These are phyloP conservation scores for Tholera decimalis DNA, from an alignment of 2,888 invertebrate species.

Conservation along the genomic window DNA sequence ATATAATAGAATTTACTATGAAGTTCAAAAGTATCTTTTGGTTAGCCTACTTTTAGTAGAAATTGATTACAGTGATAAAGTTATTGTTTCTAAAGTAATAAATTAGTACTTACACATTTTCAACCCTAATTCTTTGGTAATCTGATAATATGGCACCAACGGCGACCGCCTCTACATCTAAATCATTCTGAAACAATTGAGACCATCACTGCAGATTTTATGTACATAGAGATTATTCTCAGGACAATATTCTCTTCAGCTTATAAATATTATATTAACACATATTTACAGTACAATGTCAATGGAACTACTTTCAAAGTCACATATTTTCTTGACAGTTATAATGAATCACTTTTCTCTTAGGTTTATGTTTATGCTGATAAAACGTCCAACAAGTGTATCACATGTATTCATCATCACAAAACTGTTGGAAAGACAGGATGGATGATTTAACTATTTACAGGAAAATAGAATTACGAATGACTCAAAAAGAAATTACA, in stretches of 20 bases:
- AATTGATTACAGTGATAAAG: background rate
- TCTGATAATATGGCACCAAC: constrained; percentile 99
- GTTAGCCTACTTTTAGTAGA: too few relatives aligned
- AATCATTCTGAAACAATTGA: constrained; percentile 91
- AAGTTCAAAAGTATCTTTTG: too few relatives aligned
- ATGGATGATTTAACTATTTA: background rate
- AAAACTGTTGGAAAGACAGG: constrained; percentile 12
- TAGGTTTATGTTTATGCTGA: constrained; percentile 6
- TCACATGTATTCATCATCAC: background rate
- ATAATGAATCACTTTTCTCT: constrained; percentile 22
- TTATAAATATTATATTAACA: constrained; percentile 44
- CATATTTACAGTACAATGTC: constrained; percentile 58
- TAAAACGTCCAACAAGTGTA: constrained; percentile 5
- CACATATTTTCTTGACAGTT: constrained; percentile 31
- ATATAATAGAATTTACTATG: too few relatives aligned
- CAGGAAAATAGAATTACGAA: constrained; percentile 3
- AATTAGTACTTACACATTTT: constrained; percentile 96
- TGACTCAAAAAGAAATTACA: background rate
- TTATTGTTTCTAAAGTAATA: background rate
- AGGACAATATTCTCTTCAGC: constrained; percentile 25
- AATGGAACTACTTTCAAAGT: constrained; percentile 55
- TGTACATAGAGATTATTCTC: constrained; percentile 48
- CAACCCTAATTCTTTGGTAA: constrained; percentile 99
- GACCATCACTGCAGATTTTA: constrained; percentile 31
- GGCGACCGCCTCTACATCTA: constrained; percentile 97